Evolutionary conservation across 2,888 invertebrate genomes (phyloP).

Genomic region (Dascillus cervinus): DNA sequence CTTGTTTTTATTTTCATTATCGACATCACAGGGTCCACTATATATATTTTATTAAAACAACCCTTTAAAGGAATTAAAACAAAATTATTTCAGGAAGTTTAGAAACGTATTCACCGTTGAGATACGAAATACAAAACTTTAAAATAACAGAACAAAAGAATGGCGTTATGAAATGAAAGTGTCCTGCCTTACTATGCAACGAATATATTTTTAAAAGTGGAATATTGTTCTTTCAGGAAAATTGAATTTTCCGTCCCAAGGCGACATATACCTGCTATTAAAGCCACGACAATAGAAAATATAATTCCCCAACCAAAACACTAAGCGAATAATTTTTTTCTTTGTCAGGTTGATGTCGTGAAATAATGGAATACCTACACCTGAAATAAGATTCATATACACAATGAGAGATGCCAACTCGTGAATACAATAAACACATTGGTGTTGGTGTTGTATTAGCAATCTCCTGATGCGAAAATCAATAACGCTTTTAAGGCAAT

Average conservation of each 20-base stretch:
- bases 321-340: slow-evolving; percentile 1
- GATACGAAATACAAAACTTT: no score
- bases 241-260: slow-evolving; percentile 5
- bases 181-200: no score
- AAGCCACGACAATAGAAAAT: slow-evolving; percentile 7
- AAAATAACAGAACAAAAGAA: no score
- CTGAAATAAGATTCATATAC: slow-evolving; percentile 6
- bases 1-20: no score
- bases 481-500: slow-evolving; percentile 11
- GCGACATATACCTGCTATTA: slow-evolving; percentile 6
- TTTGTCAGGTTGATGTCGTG: neutral
- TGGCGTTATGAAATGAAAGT: no score
- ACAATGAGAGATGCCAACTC: no score
- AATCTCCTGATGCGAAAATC: slow-evolving; percentile 11
- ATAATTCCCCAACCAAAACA: slow-evolving; percentile 3
- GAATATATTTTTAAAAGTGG: no score
- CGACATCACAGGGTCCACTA: no score
- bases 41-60: no score
- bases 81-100: no score
- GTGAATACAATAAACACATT: slow-evolving; percentile 10
- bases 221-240: slow-evolving; percentile 6
- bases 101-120: no score
- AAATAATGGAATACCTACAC: slow-evolving; percentile 6
- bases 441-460: slow-evolving; percentile 6
- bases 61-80: no score